Base-by-base conservation (phyloP, 2,888 invertebrate species). In the Resseliella maxima region DNA sequence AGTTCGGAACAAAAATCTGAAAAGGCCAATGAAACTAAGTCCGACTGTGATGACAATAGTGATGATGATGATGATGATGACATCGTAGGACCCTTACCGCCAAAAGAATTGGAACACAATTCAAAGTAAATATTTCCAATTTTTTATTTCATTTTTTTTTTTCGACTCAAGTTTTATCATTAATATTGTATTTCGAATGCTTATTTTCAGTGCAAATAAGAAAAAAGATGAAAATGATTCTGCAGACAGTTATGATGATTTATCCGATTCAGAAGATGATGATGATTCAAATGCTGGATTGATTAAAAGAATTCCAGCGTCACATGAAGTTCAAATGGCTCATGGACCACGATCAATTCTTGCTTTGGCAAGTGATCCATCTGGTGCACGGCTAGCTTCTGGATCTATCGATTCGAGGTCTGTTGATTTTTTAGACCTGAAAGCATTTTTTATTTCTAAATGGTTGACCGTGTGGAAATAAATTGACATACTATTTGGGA, bases 261-360 rank as follows among this genome's bases (percentile, higher is more conserved):
- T 83, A 8, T 38, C 38, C 12, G 83, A 83, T 83, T 83, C 83
- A 1, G 83, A 83, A 8, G 83, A 83, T n/a, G 83, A 83, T 83
- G 83, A 83, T 38, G 38, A 83, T n/a, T 83, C 83, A 31, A 54
- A 85, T 54, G 36, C 24, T n/a, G 24, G 38, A 45, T 54, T 93
- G 83, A 90, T 91, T 2, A 92, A 92, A 31, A 93, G 93, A 89
- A 95, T 96, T 88, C 96, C 96, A 0, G 93, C 94, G 88, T 93
- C 93, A 45, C 94, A 95, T 90, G 95, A 96, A 91, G 95, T 97
- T 0, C 93, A 94, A 88, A 95, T 99, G 93, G 93, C 93, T n/a
- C 99, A 99, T 91, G 98, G 99, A 0, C 93, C 90, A 1, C 97
- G 97, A 92, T 96, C 98, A 1, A 95, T 98, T 0, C 95, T 97